Conservation (phyloP, 2,113 vertebrate genomes). For the Stigmatopora argus region DNA sequence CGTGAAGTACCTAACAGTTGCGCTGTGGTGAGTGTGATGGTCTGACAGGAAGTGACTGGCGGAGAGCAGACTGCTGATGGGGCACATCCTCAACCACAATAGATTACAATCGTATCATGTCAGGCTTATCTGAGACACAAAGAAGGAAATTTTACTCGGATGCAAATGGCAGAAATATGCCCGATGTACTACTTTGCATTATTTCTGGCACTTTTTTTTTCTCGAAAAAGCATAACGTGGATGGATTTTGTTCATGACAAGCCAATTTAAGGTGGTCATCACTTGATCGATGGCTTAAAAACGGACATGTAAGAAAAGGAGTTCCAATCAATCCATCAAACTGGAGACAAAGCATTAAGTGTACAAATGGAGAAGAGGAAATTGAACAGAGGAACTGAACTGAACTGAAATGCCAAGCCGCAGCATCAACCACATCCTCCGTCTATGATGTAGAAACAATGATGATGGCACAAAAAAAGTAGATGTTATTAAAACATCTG, state of each 20-base stretch:
- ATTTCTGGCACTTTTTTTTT: too few species aligned
- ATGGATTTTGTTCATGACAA: too few species aligned
- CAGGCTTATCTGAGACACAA: constrained; percentile 17
- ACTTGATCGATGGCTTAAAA: neutral
- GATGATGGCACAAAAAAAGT: neutral
- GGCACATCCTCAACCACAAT: constrained; percentile 41
- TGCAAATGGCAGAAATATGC: neutral
- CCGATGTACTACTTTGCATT: neutral
- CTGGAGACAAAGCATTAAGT: neutral
- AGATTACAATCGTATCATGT: constrained; percentile 28
- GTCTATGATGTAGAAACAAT: neutral
- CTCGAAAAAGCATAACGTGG: too few species aligned
- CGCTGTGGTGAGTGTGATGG: neutral
- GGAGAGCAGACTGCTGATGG: constrained; percentile 17
- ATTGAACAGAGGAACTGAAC: constrained; percentile 18
- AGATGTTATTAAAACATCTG: neutral
- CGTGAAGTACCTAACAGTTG: neutral
- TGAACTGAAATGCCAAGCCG: neutral
- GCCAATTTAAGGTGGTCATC: too few species aligned
- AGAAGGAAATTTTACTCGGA: neutral
- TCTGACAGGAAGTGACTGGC: constrained; percentile 35
- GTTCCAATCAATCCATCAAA: neutral
- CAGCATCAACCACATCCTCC: constrained; percentile 41
- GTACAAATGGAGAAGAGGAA: neutral
- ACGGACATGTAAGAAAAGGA: neutral